Base-by-base conservation (phyloP, 2,888 invertebrate genomes). In the Epinotia bilunana region DNA sequence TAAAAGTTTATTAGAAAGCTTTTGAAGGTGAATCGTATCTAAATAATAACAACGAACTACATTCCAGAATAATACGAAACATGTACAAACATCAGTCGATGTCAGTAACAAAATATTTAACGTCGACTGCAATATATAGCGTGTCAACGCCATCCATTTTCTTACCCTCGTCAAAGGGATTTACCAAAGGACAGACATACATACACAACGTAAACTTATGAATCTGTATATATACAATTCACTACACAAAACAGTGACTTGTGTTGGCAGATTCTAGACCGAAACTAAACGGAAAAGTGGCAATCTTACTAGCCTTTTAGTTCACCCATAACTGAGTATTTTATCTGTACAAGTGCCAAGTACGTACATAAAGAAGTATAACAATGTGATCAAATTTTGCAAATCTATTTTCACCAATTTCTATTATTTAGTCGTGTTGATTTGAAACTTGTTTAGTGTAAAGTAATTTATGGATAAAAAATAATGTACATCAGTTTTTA, bases 131-230 rank as follows among this genome's bases (percentile, higher is more conserved):
- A 83, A 83, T 83, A 78, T 79, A 79, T 78, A 80, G 76, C 80
- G 77, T 80, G 80, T 80, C 81, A 77, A 79, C 77, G 83, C 78
- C 79, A 79, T 80, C 79, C 79, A 83, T 83, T 82, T 81, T 81
- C 78, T 76, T 77, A 90, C 90, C 90, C 88, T 86, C 84, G 86
- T 90, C 90, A 89, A 83, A 82, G 78, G 84, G 85, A 83, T 85
- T 85, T 83, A 79, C 79, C 85, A 86, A 87, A 86, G 87, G 86
- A 86, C 84, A 83, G 83, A 84, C 84, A 84, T 83, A 88, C 86
- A 88, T 18, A 74, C 58, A 60, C 43, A 65, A 53, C 55, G 71
- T 67, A 77, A 81, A 85, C 83, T 83, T 83, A 83, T 84, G 84
- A 81, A 80, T 78, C 28, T 67, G 33, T 76, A 79, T 81, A 86